A percentile compares a stretch with the other conserved stretches of the same genome.
phyloP scores from a whole-genome alignment of 2,113 vertebrate species.

The Columba janthina region DNA sequence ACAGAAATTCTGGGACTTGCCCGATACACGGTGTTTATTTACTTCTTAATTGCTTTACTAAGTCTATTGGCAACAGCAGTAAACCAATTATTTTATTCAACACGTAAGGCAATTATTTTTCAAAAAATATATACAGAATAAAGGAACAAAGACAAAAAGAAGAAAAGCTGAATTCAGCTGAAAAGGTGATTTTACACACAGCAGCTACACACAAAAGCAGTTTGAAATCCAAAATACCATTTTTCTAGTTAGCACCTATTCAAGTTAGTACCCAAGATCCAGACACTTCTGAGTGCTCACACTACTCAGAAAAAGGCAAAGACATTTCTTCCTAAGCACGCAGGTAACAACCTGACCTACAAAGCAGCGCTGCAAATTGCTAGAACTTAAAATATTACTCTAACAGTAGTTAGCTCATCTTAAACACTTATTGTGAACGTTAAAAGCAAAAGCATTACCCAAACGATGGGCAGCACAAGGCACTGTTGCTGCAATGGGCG shows the following conservation, averaged over 20 bases:
- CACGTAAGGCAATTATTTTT: background rate
- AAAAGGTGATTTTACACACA: background rate
- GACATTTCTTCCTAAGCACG: background rate
- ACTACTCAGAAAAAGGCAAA: background rate
- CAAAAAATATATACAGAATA: background rate
- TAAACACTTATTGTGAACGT: rapidly evolving
- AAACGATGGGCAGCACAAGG: rapidly evolving
- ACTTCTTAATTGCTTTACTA: background rate
- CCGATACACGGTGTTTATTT: background rate
- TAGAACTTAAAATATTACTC: background rate
- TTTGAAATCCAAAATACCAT: background rate
- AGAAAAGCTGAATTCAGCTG: background rate
- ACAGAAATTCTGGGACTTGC: background rate
- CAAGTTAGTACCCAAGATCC: background rate
- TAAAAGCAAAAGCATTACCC: background rate
- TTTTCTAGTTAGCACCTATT: background rate
- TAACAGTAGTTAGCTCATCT: background rate
- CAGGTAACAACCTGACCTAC: background rate
- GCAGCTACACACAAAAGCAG: background rate
- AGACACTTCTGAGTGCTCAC: background rate
- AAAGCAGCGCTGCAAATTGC: background rate
- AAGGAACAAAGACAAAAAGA: background rate
- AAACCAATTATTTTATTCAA: background rate
- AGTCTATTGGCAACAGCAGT: background rate
- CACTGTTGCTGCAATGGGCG: background rate